Evolutionary conservation across 2,888 invertebrate genomes (phyloP).

Genomic region (Brachyptera risi): DNA sequence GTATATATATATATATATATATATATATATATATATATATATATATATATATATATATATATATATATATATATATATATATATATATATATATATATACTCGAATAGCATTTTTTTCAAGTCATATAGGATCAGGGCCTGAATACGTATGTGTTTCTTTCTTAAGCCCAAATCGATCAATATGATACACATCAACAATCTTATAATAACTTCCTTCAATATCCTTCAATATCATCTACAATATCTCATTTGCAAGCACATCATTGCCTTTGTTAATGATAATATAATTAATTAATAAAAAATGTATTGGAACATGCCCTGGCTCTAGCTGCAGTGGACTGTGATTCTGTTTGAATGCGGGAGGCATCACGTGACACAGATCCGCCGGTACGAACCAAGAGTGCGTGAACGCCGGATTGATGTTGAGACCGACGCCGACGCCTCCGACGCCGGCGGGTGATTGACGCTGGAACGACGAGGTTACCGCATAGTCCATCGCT

Average conservation of each 20-base stretch:
- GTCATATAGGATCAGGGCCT: too few relatives aligned
- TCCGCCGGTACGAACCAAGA: conserved; percentile 85
- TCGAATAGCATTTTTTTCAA: too few relatives aligned
- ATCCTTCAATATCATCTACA: not conserved
- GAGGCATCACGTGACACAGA: conserved; percentile 58
- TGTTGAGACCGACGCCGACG: conserved; percentile 47
- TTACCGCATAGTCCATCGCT: conserved; percentile 64
- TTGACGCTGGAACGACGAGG: conserved; percentile 48
- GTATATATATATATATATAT: too few relatives aligned
- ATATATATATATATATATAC: too few relatives aligned
- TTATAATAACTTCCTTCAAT: too few relatives aligned
- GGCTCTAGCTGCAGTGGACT: conserved; percentile 81
- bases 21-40: too few relatives aligned
- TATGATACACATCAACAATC: too few relatives aligned
- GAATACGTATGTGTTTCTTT: too few relatives aligned
- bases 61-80: too few relatives aligned
- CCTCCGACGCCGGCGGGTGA: conserved; percentile 54
- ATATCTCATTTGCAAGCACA: not conserved
- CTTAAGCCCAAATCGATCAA: too few relatives aligned
- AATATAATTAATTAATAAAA: conserved; percentile 1
- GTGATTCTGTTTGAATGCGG: conserved; percentile 76
- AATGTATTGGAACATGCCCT: conserved; percentile 64
- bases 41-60: too few relatives aligned
- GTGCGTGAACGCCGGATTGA: conserved; percentile 74
- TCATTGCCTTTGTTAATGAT: not conserved